Base-by-base conservation (phyloP, 2,113 vertebrate genomes). In the Falco punctatus region DNA sequence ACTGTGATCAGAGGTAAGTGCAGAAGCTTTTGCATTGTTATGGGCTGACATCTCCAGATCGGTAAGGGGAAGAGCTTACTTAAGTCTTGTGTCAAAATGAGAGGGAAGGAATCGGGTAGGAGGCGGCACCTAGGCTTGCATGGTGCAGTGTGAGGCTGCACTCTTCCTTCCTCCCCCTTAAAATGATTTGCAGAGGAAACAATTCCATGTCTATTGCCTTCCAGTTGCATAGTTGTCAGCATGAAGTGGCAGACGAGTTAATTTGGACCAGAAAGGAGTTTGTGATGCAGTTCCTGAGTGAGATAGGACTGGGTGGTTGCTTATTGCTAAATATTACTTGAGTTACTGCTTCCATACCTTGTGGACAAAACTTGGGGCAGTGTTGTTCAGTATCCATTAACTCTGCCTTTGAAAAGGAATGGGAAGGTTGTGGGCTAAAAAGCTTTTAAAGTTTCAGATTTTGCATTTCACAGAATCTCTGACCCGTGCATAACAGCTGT, bases 391-490 rank as follows among this genome's bases (percentile, higher is more conserved):
- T 82, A 82, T 80, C 89, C 92, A 80, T 94, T 95, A 92, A 94
- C 67, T 94, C 35, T 80, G 74, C 64, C 70, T 94, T 92, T 92
- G 73, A 94, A 95, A 89, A 91, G 70, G 62, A 94, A 73, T 75
- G 26, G 66, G 81, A 89, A 94, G 86, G 77, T 95, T 95, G 84
- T 89, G 66, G 81, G 57, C 86, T 94, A 82, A 92, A 94, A 94
- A 89, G 96, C 89, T 96, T 95, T 91, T 87, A 85, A 93, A 88
- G 32, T 91, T 91, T 89, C 86, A 77, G 62, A 66, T 93, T 88
- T 82, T 96, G 64, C 9, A 5, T 92, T 93, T 97, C 55, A 78
- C 73, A 64, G 64, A 94, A 32, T 94, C 78, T 89, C 83, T 95
- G 91, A 96, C 83, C 95, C 15, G 0, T 97, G 78, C 91, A 65